Percentiles rank a stretch among this genome's conserved stretches.
Conservation (phyloP, 2,888 invertebrate species). For the Torymus texanus region DNA sequence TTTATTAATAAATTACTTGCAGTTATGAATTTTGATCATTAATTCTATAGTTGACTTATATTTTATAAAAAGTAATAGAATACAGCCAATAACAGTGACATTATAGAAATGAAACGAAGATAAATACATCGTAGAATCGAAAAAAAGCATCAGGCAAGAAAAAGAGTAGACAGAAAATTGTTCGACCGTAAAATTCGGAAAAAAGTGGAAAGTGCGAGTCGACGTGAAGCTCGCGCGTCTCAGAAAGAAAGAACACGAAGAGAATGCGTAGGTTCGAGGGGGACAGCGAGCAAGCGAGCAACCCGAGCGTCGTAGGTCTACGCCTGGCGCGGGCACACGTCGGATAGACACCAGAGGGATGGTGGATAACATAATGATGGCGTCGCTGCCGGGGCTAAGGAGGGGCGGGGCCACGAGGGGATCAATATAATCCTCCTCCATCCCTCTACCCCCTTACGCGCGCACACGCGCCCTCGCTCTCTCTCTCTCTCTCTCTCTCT, state of each 20-base stretch:
- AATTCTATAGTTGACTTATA: no score
- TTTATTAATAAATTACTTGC: no score
- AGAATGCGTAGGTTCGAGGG: slow-evolving; percentile 37
- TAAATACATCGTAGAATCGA: no score
- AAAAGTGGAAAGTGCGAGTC: slow-evolving; percentile 44
- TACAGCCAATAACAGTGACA: no score
- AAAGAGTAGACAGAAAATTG: no score
- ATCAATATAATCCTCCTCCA: slow-evolving; percentile 75
- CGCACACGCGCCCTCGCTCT: slow-evolving; percentile 36
- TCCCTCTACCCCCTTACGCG: slow-evolving; percentile 60
- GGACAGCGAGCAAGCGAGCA: neutral
- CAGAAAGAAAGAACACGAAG: slow-evolving; percentile 58
- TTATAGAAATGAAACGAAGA: no score
- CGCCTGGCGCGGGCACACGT: slow-evolving; percentile 59
- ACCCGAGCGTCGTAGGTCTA: slow-evolving; percentile 58
- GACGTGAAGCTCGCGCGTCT: slow-evolving; percentile 32
- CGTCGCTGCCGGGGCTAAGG: slow-evolving; percentile 70
- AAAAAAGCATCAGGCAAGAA: no score
- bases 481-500: slow-evolving; percentile 49
- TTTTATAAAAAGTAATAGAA: no score
- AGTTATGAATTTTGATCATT: no score
- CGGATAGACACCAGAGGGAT: slow-evolving; percentile 70
- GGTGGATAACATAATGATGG: slow-evolving; percentile 76
- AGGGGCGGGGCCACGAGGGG: slow-evolving; percentile 75
- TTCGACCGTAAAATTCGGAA: slow-evolving; percentile 1